Evolutionary conservation across 2,888 invertebrate genomes (phyloP).

Genomic region (Augochlorella aurata): DNA sequence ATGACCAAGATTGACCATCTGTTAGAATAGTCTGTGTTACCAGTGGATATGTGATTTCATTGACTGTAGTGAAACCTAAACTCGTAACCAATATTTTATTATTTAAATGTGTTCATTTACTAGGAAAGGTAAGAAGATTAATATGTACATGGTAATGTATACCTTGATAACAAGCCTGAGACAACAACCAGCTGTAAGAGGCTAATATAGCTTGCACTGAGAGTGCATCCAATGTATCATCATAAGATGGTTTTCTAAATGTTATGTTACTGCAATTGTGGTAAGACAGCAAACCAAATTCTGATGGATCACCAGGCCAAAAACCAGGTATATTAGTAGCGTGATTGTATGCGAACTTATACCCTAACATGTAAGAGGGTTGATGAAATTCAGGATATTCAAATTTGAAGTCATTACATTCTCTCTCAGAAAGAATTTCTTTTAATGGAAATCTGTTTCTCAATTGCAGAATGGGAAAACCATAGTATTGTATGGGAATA

Average conservation of each 20-base stretch:
- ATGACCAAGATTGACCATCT: slow-evolving; percentile 93
- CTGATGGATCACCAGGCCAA: slow-evolving; percentile 91
- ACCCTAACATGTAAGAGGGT: slow-evolving; percentile 86
- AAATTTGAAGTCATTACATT: slow-evolving; percentile 84
- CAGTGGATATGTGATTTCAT: slow-evolving; percentile 95
- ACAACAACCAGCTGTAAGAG: slow-evolving; percentile 91
- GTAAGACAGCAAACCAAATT: slow-evolving; percentile 90
- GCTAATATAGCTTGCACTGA: slow-evolving; percentile 89
- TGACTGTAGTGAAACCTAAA: slow-evolving; percentile 91
- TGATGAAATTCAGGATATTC: slow-evolving; percentile 85
- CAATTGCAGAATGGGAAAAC: slow-evolving; percentile 87
- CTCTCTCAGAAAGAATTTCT: slow-evolving; percentile 84
- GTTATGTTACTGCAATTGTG: slow-evolving; percentile 86
- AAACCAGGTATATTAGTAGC: slow-evolving; percentile 91
- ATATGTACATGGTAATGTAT: slow-evolving; percentile 18
- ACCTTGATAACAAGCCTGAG: slow-evolving; percentile 91
- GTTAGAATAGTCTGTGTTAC: slow-evolving; percentile 94
- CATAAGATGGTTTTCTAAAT: slow-evolving; percentile 82
- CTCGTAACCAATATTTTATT: slow-evolving; percentile 7
- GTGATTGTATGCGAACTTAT: slow-evolving; percentile 84
- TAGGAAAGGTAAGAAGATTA: not conserved
- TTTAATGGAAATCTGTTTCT: slow-evolving; percentile 88
- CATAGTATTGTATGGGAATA: slow-evolving; percentile 88
- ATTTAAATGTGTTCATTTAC: not conserved
- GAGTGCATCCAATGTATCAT: slow-evolving; percentile 86